Percentiles rank a stretch among this genome's conserved stretches.
phyloP scores from a whole-genome alignment of 2,888 invertebrate genomes.

The Stenodema calcarata region DNA sequence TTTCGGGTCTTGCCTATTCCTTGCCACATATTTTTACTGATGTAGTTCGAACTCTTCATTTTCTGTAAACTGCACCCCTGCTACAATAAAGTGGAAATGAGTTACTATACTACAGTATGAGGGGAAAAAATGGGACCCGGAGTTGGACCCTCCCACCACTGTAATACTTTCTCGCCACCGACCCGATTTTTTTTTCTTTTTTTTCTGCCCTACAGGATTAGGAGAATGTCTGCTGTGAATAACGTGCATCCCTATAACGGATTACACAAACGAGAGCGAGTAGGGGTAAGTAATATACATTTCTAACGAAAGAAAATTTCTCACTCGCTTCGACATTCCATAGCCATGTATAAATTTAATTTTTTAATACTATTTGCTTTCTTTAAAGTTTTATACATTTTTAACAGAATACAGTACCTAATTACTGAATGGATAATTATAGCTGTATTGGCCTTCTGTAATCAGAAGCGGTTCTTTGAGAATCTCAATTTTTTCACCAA shows the following conservation, averaged over 20 bases:
- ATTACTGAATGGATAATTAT: no score
- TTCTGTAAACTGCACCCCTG: neutral
- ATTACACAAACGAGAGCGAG: neutral
- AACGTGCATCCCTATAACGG: neutral
- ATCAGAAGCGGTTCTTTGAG: no score
- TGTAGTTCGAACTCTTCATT: neutral
- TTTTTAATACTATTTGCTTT: no score
- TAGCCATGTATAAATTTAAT: no score
- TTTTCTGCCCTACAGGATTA: neutral
- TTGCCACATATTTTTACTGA: neutral
- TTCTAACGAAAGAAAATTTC: no score
- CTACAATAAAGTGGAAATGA: slow-evolving; percentile 24
- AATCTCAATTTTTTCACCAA: no score
- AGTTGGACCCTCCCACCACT: neutral
- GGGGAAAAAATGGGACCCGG: neutral
- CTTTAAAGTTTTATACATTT: no score
- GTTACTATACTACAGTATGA: neutral
- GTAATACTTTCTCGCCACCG: neutral
- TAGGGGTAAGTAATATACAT: neutral
- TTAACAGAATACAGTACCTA: no score
- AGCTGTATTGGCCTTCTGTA: no score
- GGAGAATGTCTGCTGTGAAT: neutral
- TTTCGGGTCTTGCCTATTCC: neutral
- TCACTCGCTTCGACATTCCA: no score
- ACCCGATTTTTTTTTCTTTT: neutral